These are phyloP conservation scores for Parasteatoda lunata DNA, from an alignment of 2,888 invertebrate species.

Conservation along the genomic window DNA sequence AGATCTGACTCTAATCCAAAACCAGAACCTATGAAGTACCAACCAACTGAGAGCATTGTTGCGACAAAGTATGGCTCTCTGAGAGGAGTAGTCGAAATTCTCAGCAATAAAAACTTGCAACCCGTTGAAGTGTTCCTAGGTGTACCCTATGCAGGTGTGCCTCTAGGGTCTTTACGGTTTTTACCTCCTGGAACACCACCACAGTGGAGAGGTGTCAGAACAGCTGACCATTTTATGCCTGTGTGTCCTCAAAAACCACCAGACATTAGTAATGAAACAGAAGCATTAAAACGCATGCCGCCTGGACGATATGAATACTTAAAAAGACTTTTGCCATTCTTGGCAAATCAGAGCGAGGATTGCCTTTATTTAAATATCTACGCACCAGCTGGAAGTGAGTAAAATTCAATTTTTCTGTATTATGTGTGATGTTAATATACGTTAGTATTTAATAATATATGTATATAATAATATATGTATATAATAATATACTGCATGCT, in stretches of 20 bases:
- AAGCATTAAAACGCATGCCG: constrained; percentile 90
- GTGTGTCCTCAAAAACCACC: constrained; percentile 84
- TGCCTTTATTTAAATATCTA: constrained; percentile 97
- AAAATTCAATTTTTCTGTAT: background rate
- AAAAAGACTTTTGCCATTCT: constrained; percentile 86
- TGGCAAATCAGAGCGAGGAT: constrained; percentile 96
- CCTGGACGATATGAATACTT: constrained; percentile 91
- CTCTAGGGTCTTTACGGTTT: constrained; percentile 89
- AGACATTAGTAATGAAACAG: constrained; percentile 83
- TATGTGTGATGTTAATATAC: background rate
- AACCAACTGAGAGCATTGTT: constrained; percentile 71
- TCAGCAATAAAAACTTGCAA: constrained; percentile 77
- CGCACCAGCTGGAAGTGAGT: constrained; percentile 92
- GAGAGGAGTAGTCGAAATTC: constrained; percentile 71
- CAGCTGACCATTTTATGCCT: constrained; percentile 84
- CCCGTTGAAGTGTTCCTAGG: constrained; percentile 91
- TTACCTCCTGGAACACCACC: constrained; percentile 92
- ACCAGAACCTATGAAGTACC: constrained; percentile 15
- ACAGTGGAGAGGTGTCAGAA: constrained; percentile 83
- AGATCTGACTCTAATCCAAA: background rate
- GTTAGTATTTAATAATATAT: no score
- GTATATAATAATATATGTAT: no score
- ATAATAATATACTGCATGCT: no score
- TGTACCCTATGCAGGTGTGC: constrained; percentile 95
- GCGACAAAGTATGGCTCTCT: constrained; percentile 74